phyloP scores from a whole-genome alignment of 2,113 vertebrate species.

The Zosterops pallidus region DNA sequence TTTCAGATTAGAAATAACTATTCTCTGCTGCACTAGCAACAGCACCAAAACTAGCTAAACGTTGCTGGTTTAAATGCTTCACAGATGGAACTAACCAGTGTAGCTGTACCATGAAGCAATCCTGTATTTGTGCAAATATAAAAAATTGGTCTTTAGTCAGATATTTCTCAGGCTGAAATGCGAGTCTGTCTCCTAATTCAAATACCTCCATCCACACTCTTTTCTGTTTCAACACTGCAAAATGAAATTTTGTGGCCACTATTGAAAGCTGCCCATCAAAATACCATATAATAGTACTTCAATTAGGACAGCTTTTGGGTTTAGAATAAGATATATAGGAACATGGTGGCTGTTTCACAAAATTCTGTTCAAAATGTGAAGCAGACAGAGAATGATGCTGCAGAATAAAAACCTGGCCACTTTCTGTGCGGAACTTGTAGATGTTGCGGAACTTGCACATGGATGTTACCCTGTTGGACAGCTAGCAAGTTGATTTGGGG shows the following conservation, averaged over 20 bases:
- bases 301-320: neutral
- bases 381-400: neutral
- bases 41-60: neutral
- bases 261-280: neutral
- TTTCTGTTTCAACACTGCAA: neutral
- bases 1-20: neutral
- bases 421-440: neutral
- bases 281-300: neutral
- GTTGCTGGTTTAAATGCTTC: neutral
- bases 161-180: neutral
- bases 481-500: neutral
- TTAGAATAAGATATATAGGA: neutral
- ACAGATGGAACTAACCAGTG: neutral
- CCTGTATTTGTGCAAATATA: neutral
- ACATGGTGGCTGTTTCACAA: neutral
- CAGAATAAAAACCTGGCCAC: neutral
- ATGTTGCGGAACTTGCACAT: fast-evolving
- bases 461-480: neutral
- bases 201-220: neutral
- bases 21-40: neutral
- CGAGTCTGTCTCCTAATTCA: neutral
- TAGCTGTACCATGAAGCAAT: neutral
- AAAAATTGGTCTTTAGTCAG: neutral
- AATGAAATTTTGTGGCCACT: neutral
- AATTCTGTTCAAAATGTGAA: neutral